phyloP scores from a whole-genome alignment of 2,113 vertebrate species.

The Brachyistius frenatus region DNA sequence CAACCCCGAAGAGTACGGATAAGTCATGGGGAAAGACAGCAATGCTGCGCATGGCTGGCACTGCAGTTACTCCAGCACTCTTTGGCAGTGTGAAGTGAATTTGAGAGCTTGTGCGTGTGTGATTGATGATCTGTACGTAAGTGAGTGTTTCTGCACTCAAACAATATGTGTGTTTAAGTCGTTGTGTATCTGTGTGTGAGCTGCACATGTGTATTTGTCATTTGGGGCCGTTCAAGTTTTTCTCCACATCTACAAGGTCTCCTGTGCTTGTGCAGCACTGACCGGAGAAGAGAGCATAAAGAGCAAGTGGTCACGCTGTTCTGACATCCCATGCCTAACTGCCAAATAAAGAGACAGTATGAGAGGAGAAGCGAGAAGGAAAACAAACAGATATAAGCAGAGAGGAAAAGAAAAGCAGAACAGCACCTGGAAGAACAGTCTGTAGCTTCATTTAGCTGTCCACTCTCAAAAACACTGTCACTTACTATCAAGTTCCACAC shows the following conservation, averaged over 20 bases:
- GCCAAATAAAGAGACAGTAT: slow-evolving; percentile 21
- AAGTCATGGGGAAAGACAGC: slow-evolving; percentile 71
- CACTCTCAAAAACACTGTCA: slow-evolving; percentile 48
- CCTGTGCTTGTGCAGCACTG: slow-evolving; percentile 17
- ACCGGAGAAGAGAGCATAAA: slow-evolving; percentile 9
- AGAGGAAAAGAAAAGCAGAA: neutral
- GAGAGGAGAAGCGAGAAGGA: slow-evolving; percentile 11
- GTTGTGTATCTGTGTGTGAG: neutral
- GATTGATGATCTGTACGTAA: slow-evolving; percentile 64
- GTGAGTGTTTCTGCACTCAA: slow-evolving; percentile 51
- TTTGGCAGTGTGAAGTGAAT: slow-evolving; percentile 56
- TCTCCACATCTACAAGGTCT: slow-evolving; percentile 11
- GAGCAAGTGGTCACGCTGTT: slow-evolving; percentile 20
- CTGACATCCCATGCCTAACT: slow-evolving; percentile 42
- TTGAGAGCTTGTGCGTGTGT: slow-evolving; percentile 33
- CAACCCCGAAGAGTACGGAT: slow-evolving; percentile 20
- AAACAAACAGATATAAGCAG: slow-evolving; percentile 19
- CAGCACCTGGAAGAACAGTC: slow-evolving; percentile 19
- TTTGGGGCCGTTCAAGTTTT: slow-evolving; percentile 27
- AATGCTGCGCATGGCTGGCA: slow-evolving; percentile 62
- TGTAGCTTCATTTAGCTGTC: slow-evolving; percentile 34
- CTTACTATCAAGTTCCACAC: slow-evolving; percentile 47
- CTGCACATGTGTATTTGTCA: slow-evolving; percentile 23
- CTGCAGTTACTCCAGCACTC: slow-evolving; percentile 45
- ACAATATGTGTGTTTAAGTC: slow-evolving; percentile 37